Evolutionary conservation across 2,888 invertebrate species (phyloP), one percentile per base, ranked within the genome.

Genomic region (Drosophila niveifrons): DNA sequence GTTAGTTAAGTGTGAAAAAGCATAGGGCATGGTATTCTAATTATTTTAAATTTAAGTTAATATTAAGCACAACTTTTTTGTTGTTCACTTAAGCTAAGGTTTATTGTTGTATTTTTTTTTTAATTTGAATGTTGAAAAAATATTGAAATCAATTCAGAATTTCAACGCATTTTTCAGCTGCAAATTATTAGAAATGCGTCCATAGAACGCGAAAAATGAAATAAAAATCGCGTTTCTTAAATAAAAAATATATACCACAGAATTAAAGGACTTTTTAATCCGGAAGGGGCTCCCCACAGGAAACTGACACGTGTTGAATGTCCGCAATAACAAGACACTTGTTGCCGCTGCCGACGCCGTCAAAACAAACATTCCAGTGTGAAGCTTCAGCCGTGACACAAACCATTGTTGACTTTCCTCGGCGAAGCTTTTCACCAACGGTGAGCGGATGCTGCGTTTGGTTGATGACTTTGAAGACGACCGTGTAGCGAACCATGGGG

Each of bases 91-190:
- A 68, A 41, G 31, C 43, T 78, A 80, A 76, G 72, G 13, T 53
- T 72, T 41, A 68, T 58, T 78, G 68, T 80, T 78, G 76, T 64
- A 69, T 41, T 62, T 75, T 34, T 68, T 76, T 76, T 76, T 76
- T 74, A 79, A 70, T 76, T 75, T 79, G 69, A 66, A 83, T 80
- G 73, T 80, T 80, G 78, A 66, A 89, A 80, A 82, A 66, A 79
- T 34, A 50, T 74, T 65, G 79, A 75, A 76, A 75, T 75, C 56
- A 28, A 53, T 50, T 68, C 17, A 64, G 50, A 59, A 69, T 72
- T 72, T 72, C 80, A 80, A 80, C 65, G 77, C 78, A 80, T 67
- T 64, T 76, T 77, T 72, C 72, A 70, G 79, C 75, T 18, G 18
- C 18, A 36, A 48, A 58, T 29, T n/a, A 48, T 43, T 28, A 41